Evolutionary conservation across 2,113 vertebrate species (phyloP).

Genomic region (Varanus salvator): DNA sequence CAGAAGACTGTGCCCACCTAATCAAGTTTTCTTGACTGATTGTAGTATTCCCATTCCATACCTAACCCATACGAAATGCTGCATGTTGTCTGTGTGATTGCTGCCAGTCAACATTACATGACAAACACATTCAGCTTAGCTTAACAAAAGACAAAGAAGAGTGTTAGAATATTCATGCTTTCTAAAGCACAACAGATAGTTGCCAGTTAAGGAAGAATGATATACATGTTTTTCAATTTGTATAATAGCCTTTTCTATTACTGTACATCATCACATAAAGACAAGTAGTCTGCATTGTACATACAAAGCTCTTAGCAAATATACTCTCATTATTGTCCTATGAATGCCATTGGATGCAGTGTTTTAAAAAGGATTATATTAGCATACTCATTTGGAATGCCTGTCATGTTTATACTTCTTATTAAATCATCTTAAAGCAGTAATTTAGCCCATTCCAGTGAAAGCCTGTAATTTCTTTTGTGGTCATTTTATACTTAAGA

Average conservation of each 20-base stretch:
- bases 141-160: background rate
- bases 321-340: background rate
- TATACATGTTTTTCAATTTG: constrained; percentile 27
- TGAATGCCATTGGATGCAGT: background rate
- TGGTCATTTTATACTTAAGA: constrained; percentile 4
- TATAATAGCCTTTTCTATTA: constrained; percentile 19
- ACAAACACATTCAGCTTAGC: constrained; percentile 22
- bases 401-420: background rate
- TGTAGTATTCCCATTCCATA: constrained; percentile 2
- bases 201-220: constrained; percentile 1
- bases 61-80: constrained; percentile 14
- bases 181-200: constrained; percentile 16
- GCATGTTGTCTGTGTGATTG: background rate
- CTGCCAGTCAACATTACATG: background rate
- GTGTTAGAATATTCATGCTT: background rate
- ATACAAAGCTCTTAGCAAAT: constrained; percentile 40
- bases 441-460: background rate
- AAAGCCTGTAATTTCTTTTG: background rate
- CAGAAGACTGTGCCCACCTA: background rate
- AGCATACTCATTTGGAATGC: background rate
- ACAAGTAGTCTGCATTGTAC: background rate
- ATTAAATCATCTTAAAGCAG: background rate
- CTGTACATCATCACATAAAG: background rate
- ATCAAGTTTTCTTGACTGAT: background rate
- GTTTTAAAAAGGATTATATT: background rate